Percentiles rank a stretch among this genome's conserved stretches.
phyloP scores from a whole-genome alignment of 2,888 invertebrate species.

The Stenichneumon culpator region DNA sequence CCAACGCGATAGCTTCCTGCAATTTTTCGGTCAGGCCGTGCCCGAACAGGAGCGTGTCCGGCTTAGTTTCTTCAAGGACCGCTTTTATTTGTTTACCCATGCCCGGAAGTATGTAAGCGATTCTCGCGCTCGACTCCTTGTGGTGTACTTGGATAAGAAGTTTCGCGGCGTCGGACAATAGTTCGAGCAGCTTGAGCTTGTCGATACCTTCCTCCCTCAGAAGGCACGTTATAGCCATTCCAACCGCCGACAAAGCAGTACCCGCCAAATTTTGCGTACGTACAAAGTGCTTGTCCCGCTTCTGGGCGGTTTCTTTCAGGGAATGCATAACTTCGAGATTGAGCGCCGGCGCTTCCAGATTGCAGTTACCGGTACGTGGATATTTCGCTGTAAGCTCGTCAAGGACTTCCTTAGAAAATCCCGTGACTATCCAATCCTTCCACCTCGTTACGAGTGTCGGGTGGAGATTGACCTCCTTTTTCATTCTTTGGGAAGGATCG shows the following conservation, averaged over 20 bases:
- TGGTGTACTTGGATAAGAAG: conserved; percentile 35
- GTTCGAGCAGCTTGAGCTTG: conserved; percentile 34
- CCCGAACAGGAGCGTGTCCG: conserved; percentile 42
- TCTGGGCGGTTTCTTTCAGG: conserved; percentile 50
- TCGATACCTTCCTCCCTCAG: conserved; percentile 49
- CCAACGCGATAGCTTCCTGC: conserved; percentile 31
- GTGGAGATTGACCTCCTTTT: conserved; percentile 9
- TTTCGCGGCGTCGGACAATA: conserved; percentile 22
- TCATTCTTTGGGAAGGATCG: conserved; percentile 28
- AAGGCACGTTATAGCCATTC: conserved; percentile 43
- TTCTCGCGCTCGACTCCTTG: conserved; percentile 50
- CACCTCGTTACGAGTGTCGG: conserved; percentile 28
- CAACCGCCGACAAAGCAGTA: conserved; percentile 53
- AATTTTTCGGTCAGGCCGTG: conserved; percentile 38
- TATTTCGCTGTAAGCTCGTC: conserved; percentile 27
- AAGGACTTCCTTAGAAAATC: conserved; percentile 6
- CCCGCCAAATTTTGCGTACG: conserved; percentile 46
- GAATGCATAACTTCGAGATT: conserved; percentile 44
- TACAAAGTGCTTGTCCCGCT: conserved; percentile 58
- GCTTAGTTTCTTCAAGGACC: conserved; percentile 44
- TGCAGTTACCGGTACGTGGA: conserved; percentile 29
- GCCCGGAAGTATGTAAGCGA: conserved; percentile 56
- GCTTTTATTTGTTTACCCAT: conserved; percentile 48
- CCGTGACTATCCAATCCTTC: conserved; percentile 41
- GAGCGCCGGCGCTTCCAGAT: conserved; percentile 44